phyloP scores from a whole-genome alignment of 2,797 vertebrate genomes.

The Acanthornis magna region DNA sequence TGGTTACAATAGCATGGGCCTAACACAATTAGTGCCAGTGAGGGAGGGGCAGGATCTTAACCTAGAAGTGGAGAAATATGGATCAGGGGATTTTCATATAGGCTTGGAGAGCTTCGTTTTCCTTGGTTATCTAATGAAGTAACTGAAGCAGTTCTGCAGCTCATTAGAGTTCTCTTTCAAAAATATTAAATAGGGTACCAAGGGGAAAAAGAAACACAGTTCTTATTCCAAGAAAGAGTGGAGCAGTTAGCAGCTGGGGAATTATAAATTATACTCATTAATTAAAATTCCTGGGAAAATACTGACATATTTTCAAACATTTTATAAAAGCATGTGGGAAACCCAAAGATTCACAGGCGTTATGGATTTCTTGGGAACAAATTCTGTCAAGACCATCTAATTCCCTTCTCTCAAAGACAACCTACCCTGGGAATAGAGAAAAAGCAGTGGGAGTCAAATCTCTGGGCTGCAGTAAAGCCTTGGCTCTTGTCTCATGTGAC shows the following conservation, averaged over 20 bases:
- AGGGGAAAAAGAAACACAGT: not conserved
- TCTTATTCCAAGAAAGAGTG: not conserved
- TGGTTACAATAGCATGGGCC: not conserved
- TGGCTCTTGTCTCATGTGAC: not conserved
- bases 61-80: not conserved
- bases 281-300: conserved; percentile 11
- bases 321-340: not conserved
- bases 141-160: not conserved
- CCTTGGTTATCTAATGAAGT: not conserved
- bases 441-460: not conserved
- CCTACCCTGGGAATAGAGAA: no score
- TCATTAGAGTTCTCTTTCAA: not conserved
- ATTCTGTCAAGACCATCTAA: not conserved
- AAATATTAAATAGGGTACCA: not conserved
- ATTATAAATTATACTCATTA: not conserved
- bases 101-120: not conserved
- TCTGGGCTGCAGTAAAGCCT: not conserved
- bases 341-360: not conserved
- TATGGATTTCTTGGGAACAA: not conserved
- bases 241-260: not conserved
- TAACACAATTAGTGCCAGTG: not conserved
- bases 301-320: not conserved
- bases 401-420: not conserved
- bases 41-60: not conserved
- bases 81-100: not conserved